Percentiles rank a stretch among this genome's conserved stretches.
Conservation (phyloP, 1,140 invertebrate genomes). For the Drosophila pallidifrons region DNA sequence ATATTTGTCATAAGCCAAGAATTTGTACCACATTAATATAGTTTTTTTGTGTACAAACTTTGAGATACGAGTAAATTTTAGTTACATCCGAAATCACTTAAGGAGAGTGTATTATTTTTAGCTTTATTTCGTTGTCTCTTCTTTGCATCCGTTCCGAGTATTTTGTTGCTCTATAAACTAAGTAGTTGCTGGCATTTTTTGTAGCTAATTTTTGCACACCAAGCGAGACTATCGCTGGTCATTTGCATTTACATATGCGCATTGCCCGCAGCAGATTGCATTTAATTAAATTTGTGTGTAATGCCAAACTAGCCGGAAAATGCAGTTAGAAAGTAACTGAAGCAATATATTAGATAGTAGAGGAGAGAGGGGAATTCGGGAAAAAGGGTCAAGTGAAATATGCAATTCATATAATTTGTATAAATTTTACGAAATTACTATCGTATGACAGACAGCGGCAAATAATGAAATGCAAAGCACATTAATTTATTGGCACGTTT, state of each 20-base stretch:
- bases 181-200: constrained; percentile 7
- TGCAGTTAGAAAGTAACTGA: constrained; percentile 59
- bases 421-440: constrained; percentile 30
- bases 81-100: background rate
- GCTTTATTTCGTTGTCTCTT: constrained; percentile 43
- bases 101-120: background rate
- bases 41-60: no score
- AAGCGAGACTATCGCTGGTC: constrained; percentile 36
- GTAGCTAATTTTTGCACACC: constrained; percentile 9
- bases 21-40: no score
- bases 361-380: background rate
- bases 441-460: constrained; percentile 45
- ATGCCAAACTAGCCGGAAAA: constrained; percentile 62
- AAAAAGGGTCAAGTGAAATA: background rate
- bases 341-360: constrained; percentile 21
- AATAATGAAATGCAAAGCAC: constrained; percentile 71
- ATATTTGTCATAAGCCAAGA: no score
- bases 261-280: constrained; percentile 63
- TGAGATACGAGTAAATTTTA: no score
- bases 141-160: constrained; percentile 1
- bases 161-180: constrained; percentile 1
- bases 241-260: constrained; percentile 76
- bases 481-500: constrained; percentile 78
- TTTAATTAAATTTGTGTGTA: constrained; percentile 80
- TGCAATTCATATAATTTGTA: constrained; percentile 21